phyloP scores from a whole-genome alignment of 2,888 invertebrate genomes.

The Drosophila maculinotata region DNA sequence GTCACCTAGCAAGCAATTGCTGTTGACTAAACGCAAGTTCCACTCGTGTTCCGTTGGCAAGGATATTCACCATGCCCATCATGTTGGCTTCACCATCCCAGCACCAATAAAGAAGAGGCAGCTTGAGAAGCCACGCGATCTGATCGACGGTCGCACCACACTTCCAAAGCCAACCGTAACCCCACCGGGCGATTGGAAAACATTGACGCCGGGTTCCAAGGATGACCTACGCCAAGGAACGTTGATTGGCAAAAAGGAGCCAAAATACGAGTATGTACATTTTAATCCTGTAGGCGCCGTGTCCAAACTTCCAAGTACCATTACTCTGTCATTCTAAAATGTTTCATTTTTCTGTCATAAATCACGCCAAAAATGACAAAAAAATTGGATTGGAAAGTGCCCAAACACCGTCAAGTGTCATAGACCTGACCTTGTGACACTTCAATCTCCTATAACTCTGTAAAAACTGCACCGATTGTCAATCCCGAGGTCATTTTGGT shows the following conservation, averaged over 20 bases:
- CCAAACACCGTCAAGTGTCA: too few species aligned
- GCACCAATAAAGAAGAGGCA: background rate
- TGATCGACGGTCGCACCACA: background rate
- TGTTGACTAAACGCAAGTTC: constrained; percentile 5
- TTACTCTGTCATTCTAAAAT: too few species aligned
- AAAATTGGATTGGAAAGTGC: too few species aligned
- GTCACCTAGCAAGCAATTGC: background rate
- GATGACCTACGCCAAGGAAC: constrained; percentile 8
- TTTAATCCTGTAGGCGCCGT: too few species aligned
- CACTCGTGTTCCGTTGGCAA: background rate
- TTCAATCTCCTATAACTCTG: too few species aligned
- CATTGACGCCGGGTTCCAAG: background rate
- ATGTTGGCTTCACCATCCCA: background rate
- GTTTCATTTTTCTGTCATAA: too few species aligned
- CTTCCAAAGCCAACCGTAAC: background rate
- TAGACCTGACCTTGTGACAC: too few species aligned
- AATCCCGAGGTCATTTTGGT: too few species aligned
- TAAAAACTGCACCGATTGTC: too few species aligned
- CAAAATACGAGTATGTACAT: constrained; percentile 32
- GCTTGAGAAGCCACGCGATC: background rate
- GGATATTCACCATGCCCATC: background rate
- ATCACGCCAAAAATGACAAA: too few species aligned
- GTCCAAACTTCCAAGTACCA: background rate
- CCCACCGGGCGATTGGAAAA: constrained; percentile 7
- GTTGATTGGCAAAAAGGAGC: background rate